Percentiles rank a stretch among this genome's conserved stretches.
Conservation (phyloP, 92 coral and sea anemone genomes). For the Siderastrea radians region DNA sequence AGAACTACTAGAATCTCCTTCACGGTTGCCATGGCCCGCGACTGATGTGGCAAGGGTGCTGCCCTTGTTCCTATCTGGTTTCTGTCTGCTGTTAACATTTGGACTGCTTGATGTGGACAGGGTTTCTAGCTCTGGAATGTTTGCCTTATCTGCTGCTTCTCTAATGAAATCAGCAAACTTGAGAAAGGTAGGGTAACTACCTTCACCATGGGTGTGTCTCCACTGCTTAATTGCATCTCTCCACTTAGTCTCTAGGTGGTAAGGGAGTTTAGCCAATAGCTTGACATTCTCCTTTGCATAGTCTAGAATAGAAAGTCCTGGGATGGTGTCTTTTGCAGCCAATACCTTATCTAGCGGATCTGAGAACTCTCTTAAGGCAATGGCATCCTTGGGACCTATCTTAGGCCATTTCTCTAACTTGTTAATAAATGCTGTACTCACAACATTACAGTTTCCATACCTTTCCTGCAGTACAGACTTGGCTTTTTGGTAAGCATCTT, state of each 20-base stretch:
- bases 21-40: neutral
- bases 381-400: neutral
- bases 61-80: too few relatives aligned
- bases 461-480: conserved; percentile 46
- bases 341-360: neutral
- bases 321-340: neutral
- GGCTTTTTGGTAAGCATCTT: neutral
- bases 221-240: too few relatives aligned
- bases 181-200: too few relatives aligned
- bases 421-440: too few relatives aligned
- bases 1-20: too few relatives aligned
- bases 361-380: neutral
- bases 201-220: too few relatives aligned
- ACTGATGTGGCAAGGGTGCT: neutral
- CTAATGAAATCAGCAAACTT: too few relatives aligned
- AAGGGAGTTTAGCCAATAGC: neutral
- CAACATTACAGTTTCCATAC: neutral
- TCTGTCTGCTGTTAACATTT: neutral
- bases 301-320: too few relatives aligned
- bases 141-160: neutral
- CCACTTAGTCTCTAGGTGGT: neutral
- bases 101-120: neutral
- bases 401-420: neutral
- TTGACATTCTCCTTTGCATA: too few relatives aligned
- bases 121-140: neutral